phyloP scores from a whole-genome alignment of 2,888 invertebrate species.

The Mechanitis messenoides region DNA sequence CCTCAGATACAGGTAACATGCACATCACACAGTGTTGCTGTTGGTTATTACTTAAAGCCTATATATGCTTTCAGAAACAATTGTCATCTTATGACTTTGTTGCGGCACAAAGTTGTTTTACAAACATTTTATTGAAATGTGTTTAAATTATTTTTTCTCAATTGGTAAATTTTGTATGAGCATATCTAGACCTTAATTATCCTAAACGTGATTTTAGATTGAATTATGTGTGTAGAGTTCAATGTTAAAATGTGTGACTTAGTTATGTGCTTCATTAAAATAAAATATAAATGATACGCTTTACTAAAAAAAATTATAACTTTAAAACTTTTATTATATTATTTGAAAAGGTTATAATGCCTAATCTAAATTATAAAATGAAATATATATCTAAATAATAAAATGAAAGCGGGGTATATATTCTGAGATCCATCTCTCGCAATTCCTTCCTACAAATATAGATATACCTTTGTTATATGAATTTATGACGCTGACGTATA shows the following conservation, averaged over 20 bases:
- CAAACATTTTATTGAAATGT: too few species aligned
- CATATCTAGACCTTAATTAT: constrained; percentile 6
- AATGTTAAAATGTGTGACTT: constrained; percentile 22
- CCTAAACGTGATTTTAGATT: constrained; percentile 15
- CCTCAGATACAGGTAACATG: constrained; percentile 66
- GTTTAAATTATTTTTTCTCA: too few species aligned
- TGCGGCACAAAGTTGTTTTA: too few species aligned
- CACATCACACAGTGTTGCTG: constrained; percentile 23
- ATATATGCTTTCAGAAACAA: neutral
- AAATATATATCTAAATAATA: constrained; percentile 9
- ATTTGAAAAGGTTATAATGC: too few species aligned
- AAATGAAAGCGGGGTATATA: neutral
- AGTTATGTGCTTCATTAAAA: constrained; percentile 19
- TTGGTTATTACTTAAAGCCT: neutral
- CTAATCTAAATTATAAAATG: too few species aligned
- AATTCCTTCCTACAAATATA: neutral
- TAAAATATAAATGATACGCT: constrained; percentile 19
- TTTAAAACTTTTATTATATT: constrained; percentile 15
- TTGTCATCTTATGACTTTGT: neutral
- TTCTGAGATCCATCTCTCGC: neutral
- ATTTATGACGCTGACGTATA: neutral
- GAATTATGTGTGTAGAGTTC: constrained; percentile 23
- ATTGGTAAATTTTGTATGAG: neutral
- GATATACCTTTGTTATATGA: constrained; percentile 3
- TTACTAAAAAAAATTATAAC: constrained; percentile 20